Conservation (phyloP, 1,140 invertebrate genomes). For the Leptopilina clavipes region DNA sequence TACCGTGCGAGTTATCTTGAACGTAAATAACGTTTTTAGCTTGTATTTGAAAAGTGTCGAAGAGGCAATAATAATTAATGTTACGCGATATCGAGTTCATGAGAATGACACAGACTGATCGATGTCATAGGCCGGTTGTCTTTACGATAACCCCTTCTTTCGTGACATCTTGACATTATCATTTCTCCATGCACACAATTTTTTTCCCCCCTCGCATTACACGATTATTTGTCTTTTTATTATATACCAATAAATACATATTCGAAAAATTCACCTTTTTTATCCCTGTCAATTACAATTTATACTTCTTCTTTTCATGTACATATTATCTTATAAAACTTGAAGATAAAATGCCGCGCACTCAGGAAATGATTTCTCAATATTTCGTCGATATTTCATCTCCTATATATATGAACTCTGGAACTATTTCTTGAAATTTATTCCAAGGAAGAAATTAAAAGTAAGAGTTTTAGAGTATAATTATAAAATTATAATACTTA, state of each 20-base stretch:
- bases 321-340: not conserved
- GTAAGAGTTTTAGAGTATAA: not conserved
- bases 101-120: constrained; percentile 72
- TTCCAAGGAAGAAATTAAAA: not conserved
- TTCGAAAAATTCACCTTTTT: constrained; percentile 8
- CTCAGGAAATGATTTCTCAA: not conserved
- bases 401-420: constrained; percentile 8
- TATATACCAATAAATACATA: not conserved
- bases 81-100: constrained; percentile 68
- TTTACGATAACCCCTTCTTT: constrained; percentile 69
- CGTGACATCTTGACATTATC: constrained; percentile 70
- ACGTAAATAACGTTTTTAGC: constrained; percentile 62
- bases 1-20: constrained; percentile 50
- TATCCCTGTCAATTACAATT: not conserved
- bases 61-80: constrained; percentile 76
- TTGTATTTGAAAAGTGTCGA: constrained; percentile 67
- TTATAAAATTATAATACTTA: too few species aligned
- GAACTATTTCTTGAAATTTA: not conserved
- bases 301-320: not conserved
- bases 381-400: not conserved
- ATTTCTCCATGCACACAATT: constrained; percentile 59
- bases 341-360: not conserved
- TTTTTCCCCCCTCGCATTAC: constrained; percentile 39
- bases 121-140: constrained; percentile 73
- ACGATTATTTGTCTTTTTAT: constrained; percentile 5